phyloP scores from a whole-genome alignment of 2,113 vertebrate genomes.

The Sterrhoptilus dennistouni region DNA sequence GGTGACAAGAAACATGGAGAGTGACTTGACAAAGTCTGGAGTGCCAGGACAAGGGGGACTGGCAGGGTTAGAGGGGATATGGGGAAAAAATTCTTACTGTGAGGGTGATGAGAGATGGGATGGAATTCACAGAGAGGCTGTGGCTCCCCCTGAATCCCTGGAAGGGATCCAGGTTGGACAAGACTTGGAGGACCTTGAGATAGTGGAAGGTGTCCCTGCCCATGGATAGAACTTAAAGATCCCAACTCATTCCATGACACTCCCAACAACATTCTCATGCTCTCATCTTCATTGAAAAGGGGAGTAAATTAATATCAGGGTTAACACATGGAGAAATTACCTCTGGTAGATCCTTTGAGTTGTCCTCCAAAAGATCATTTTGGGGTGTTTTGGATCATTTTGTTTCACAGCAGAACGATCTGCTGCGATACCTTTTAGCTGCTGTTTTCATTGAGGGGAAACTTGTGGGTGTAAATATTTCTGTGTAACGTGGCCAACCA shows the following conservation, averaged over 20 bases:
- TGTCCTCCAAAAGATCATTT: not conserved
- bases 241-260: accelerated
- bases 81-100: not conserved
- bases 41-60: no score
- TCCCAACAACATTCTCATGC: accelerated
- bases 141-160: not conserved
- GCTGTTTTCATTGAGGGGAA: not conserved
- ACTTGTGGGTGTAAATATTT: not conserved
- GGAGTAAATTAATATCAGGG: not conserved
- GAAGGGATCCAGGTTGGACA: not conserved
- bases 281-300: not conserved
- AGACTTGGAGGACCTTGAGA: not conserved
- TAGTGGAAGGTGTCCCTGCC: not conserved
- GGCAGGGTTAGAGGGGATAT: no score
- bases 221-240: not conserved
- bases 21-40: not conserved
- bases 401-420: not conserved
- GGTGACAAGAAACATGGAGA: not conserved
- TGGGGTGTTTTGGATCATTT: not conserved
- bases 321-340: not conserved
- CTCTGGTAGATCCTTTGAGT: not conserved
- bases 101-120: accelerated
- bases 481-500: not conserved
- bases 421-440: not conserved
- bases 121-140: not conserved